These are phyloP conservation scores for Icerya purchasi DNA, from an alignment of 2,888 invertebrate species.

Conservation along the genomic window DNA sequence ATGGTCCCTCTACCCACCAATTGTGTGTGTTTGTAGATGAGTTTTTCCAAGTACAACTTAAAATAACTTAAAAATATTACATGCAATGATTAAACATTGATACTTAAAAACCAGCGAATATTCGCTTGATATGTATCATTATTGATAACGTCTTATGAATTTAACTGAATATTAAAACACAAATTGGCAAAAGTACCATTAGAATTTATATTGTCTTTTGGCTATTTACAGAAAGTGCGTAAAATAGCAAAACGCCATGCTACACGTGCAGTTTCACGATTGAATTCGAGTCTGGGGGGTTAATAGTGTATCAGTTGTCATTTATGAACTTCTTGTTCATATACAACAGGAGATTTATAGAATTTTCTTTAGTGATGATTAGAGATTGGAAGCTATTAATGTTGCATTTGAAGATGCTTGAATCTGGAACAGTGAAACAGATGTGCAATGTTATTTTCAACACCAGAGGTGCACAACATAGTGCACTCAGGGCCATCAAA, in stretches of 20 bases:
- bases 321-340: neutral
- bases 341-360: neutral
- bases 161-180: neutral
- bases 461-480: neutral
- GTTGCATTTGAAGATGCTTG: neutral
- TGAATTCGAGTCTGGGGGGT: neutral
- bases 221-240: neutral
- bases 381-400: neutral
- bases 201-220: neutral
- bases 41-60: too few relatives aligned
- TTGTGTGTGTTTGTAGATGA: neutral
- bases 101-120: neutral
- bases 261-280: neutral
- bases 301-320: too few relatives aligned
- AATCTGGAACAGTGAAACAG: neutral
- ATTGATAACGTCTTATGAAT: neutral
- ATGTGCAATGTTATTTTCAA: neutral
- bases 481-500: neutral
- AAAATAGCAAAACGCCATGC: neutral
- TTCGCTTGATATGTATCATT: neutral
- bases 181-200: neutral
- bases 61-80: neutral
- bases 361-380: neutral
- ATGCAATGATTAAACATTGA: neutral
- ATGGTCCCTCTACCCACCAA: neutral